A percentile compares a stretch with the other conserved stretches of the same genome.
Conservation (phyloP, 2,113 vertebrate species). For the Lipophrys pholis region DNA sequence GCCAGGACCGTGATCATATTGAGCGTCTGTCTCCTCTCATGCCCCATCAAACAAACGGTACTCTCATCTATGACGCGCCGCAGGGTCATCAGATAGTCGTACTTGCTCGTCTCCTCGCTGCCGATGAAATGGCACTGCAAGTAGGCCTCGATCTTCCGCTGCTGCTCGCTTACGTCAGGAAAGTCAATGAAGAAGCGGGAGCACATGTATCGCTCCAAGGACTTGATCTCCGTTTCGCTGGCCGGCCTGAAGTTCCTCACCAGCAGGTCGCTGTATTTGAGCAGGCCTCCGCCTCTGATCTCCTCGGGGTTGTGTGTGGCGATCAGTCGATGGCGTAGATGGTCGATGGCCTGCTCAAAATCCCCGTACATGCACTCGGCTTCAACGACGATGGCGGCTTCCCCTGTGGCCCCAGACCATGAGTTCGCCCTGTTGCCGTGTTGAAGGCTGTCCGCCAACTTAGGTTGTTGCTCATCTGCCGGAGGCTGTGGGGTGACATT, state of each 20-base stretch:
- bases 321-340: conserved; percentile 90
- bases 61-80: conserved; percentile 91
- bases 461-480: conserved; percentile 4
- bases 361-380: conserved; percentile 97
- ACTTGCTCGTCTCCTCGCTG: conserved; percentile 91
- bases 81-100: conserved; percentile 96
- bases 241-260: conserved; percentile 92
- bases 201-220: conserved; percentile 96
- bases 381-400: conserved; percentile 80
- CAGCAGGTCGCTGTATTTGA: conserved; percentile 95
- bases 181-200: conserved; percentile 99
- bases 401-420: conserved; percentile 37
- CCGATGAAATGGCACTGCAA: conserved; percentile 93
- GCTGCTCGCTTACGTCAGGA: conserved; percentile 91
- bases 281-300: conserved; percentile 94
- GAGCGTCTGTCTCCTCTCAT: conserved; percentile 92
- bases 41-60: conserved; percentile 94
- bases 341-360: conserved; percentile 91
- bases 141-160: conserved; percentile 95
- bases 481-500: background rate
- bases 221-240: conserved; percentile 92
- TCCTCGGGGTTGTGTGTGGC: conserved; percentile 94
- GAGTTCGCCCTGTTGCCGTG: conserved; percentile 18
- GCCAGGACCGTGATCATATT: conserved; percentile 96
- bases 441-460: background rate